Conservation (phyloP, 2,113 vertebrate species). For the Dermatemys mawii region DNA sequence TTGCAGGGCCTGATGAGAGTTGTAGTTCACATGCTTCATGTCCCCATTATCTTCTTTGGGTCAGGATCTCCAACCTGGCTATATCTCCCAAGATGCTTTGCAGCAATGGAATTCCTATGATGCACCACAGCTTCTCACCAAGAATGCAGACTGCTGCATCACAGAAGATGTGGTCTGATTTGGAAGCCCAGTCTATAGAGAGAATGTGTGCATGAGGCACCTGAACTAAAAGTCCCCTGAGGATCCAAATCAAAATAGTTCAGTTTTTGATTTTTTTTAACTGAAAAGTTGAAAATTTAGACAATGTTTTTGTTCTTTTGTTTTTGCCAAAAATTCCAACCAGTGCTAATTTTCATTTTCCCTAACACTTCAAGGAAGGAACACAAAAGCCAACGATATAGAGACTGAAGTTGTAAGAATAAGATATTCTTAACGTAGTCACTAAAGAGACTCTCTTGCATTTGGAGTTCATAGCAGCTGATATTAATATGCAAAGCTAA, state of each 20-base stretch:
- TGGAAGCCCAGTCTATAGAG: not conserved
- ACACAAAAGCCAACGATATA: constrained; percentile 6
- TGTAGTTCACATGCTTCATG: not conserved
- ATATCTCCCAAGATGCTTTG: not conserved
- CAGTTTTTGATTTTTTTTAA: not conserved
- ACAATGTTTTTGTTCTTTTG: not conserved
- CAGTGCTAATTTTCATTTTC: constrained; percentile 46
- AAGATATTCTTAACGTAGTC: not conserved
- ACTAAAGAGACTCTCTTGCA: not conserved
- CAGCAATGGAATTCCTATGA: not conserved
- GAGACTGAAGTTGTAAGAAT: not conserved
- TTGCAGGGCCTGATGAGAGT: not conserved
- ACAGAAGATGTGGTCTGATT: not conserved
- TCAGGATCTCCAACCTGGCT: not conserved
- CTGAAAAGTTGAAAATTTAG: not conserved
- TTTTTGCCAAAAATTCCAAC: not conserved
- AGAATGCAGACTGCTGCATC: not conserved
- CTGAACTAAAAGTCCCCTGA: not conserved
- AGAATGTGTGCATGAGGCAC: not conserved
- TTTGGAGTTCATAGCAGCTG: not conserved
- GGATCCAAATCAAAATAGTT: not conserved
- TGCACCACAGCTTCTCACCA: not conserved
- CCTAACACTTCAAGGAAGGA: constrained; percentile 5
- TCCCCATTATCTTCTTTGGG: not conserved
- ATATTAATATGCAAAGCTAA: not conserved